Conservation (phyloP, 2,888 invertebrate genomes). For the Eustalomyia histrio region DNA sequence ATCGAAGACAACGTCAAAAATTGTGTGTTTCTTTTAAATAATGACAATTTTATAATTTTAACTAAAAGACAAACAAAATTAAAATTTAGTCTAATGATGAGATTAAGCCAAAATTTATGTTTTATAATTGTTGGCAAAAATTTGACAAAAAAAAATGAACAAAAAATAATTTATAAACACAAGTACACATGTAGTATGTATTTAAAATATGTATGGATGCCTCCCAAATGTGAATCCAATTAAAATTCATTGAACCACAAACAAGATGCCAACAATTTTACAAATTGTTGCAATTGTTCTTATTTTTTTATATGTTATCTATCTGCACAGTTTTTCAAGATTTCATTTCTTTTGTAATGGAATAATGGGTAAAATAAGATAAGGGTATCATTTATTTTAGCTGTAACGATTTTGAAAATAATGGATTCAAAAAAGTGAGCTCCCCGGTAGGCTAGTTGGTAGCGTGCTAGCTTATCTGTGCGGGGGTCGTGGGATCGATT, state of each 20-base stretch:
- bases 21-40: slow-evolving; percentile 56
- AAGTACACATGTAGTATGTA: slow-evolving; percentile 21
- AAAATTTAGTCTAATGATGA: slow-evolving; percentile 73
- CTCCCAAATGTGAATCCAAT: slow-evolving; percentile 72
- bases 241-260: slow-evolving; percentile 78
- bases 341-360: background rate
- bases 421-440: too few relatives aligned
- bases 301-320: slow-evolving; percentile 21
- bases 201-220: slow-evolving; percentile 33
- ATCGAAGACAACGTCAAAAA: slow-evolving; percentile 26
- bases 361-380: background rate
- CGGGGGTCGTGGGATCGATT: too few relatives aligned
- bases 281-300: slow-evolving; percentile 66
- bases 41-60: slow-evolving; percentile 28
- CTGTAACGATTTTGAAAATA: too few relatives aligned
- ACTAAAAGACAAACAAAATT: slow-evolving; percentile 37
- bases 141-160: slow-evolving; percentile 15
- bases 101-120: slow-evolving; percentile 73
- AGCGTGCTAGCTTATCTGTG: too few relatives aligned
- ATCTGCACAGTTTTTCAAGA: slow-evolving; percentile 10
- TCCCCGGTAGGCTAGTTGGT: too few relatives aligned
- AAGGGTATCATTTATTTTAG: background rate
- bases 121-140: slow-evolving; percentile 62
- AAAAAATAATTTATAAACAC: background rate
- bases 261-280: slow-evolving; percentile 63